Base-by-base conservation (phyloP, 2,113 vertebrate species). In the Panthera tigris region DNA sequence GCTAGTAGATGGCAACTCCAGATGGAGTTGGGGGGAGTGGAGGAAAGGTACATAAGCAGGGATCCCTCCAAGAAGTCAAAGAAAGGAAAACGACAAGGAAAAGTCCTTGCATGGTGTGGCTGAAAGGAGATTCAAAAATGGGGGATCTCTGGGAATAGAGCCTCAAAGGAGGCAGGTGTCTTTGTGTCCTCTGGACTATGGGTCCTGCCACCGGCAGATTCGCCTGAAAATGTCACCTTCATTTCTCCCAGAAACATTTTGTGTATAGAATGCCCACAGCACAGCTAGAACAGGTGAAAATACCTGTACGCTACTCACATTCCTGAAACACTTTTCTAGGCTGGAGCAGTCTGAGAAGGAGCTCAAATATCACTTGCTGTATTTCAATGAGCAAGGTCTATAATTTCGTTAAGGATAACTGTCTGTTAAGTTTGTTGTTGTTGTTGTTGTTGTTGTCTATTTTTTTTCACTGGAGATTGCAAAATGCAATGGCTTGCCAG, bases 141-240 rank as follows among this genome's bases (percentile, higher is more conserved):
- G 66, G 31, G 33, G 4, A 1, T 29, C 27, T 82, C 36, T 79
- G 50, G 23, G 2, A 45, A 23, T 2, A 50, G 5, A 57, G 23
- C 13, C 15, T 39, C 15, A 50, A 55, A 50, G 7, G 36, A 45
- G 33, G 2, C 3, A 16, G 27, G 66, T 3, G 1, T 13, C 45
- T 69, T 52, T 68, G 3, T 19, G 14, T 23, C 2, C 3, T 7
- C 25, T 31, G 4, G 23, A 23, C 85, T 0, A 0, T 11, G 33
- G n/a, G 10, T n/a, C 39, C 76, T 68, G 25, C 9, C 57, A 57
- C 71, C 45, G 33, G 25, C 25, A 79, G 27, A 89, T 50, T 48
- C 12, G 27, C 65, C 39, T 36, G 74, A 33, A 79, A 68, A 39
- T 2, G 0, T 65, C 68, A 48, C 55, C 36, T 81, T 63, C 8